phyloP scores from a whole-genome alignment of 2,888 invertebrate genomes.

The Acleris emargana region DNA sequence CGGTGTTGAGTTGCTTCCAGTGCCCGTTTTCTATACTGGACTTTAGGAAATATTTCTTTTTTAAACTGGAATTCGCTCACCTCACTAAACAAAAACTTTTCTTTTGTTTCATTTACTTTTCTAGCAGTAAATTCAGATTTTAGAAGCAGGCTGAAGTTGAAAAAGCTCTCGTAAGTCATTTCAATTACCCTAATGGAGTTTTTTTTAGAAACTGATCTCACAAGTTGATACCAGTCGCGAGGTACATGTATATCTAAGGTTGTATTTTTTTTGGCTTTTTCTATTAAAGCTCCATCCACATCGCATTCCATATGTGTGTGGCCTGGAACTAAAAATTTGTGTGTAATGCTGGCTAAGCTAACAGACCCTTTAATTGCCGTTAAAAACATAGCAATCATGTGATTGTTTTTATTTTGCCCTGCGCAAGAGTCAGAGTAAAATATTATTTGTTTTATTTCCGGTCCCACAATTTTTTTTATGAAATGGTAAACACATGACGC shows the following conservation, averaged over 20 bases:
- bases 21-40: no score
- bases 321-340: constrained; percentile 33
- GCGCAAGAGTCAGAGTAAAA: constrained; percentile 28
- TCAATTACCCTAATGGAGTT: background rate
- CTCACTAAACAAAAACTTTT: background rate
- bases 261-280: constrained; percentile 24
- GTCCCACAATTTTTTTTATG: background rate
- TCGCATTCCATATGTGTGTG: constrained; percentile 37
- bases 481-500: constrained; percentile 43
- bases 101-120: background rate
- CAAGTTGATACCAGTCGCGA: constrained; percentile 3
- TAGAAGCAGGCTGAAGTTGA: background rate
- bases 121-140: background rate
- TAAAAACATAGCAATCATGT: constrained; percentile 21
- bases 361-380: constrained; percentile 9
- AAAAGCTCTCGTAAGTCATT: background rate
- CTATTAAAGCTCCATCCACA: constrained; percentile 22
- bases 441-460: constrained; percentile 5
- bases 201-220: constrained; percentile 7
- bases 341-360: background rate
- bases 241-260: constrained; percentile 4
- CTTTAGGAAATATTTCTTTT: no score
- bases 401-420: constrained; percentile 24
- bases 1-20: no score
- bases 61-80: no score